Base-by-base conservation (phyloP, 2,797 vertebrate genomes). In the Myripristis jacobus region DNA sequence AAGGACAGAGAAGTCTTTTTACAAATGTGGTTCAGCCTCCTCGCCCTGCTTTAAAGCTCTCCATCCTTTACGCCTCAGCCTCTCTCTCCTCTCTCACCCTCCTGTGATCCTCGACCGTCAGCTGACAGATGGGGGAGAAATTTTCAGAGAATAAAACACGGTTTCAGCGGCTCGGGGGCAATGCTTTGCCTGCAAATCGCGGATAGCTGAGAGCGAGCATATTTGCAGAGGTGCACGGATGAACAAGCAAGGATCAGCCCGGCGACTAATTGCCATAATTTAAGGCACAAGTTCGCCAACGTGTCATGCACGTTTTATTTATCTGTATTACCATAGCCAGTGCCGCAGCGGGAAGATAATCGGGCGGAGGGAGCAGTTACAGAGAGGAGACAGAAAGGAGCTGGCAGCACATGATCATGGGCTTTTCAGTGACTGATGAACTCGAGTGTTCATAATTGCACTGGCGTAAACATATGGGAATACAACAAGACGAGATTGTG, bases 301-400 rank as follows among this genome's bases (percentile, higher is more conserved):
- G 79, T 80, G 77, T 77, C 76, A 36, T 69, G 77, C 83, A 63
- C 81, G 83, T 88, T 88, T 73, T 47, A 64, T 87, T 80, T 11
- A 77, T 86, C 77, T 65, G 79, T 84, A 70, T 85, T 69, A 77
- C 58, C 84, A 41, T 71, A 86, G 86, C 61, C 83, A 83, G 83
- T 92, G 91, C 91, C 91, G 91, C 90, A 93, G 90, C 88, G 87
- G 88, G 90, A 83, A 88, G 91, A 89, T 84, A 84, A 83, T 69
- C 89, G 88, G 89, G 87, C 81, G 84, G 91, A 92, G 89, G 88
- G 91, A 92, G 89, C 85, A 83, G 81, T 83, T 76, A 66, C 75
- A 74, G 51, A 81, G 63, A 67, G 79, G 55, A 71, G 73, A 71
- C 54, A 70, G 80, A 81, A 21, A 50, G 75, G 83, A 81, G 73